Conservation (phyloP, 2,888 invertebrate species). For the Gasteruption jaculator region DNA sequence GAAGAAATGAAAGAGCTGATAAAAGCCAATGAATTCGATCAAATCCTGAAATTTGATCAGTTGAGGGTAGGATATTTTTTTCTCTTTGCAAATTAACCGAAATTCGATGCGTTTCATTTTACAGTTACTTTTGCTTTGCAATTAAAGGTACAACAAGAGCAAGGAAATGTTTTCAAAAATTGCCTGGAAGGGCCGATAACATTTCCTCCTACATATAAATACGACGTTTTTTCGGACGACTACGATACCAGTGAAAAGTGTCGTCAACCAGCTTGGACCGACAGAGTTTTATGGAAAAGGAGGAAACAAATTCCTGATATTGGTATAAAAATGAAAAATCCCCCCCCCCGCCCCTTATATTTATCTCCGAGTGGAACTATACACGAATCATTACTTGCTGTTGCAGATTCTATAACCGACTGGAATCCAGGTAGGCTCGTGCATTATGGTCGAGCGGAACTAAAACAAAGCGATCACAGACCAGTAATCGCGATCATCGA, state of each 20-base stretch:
- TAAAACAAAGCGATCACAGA: conserved; percentile 96
- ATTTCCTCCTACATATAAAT: conserved; percentile 97
- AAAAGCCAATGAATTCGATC: conserved; percentile 67
- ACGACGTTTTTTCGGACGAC: conserved; percentile 97
- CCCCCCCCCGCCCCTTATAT: too few relatives aligned
- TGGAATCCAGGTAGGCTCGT: conserved; percentile 76
- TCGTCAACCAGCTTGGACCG: conserved; percentile 97
- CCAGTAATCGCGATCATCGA: conserved; percentile 92
- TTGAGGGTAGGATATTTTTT: conserved; percentile 54
- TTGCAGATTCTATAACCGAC: conserved; percentile 54
- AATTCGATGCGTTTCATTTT: conserved; percentile 10
- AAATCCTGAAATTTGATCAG: conserved; percentile 84
- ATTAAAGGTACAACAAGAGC: conserved; percentile 66
- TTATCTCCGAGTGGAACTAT: too few relatives aligned
- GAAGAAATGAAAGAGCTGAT: conserved; percentile 88
- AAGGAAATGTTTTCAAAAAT: conserved; percentile 83
- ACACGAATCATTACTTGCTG: too few relatives aligned
- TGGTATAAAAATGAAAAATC: too few relatives aligned
- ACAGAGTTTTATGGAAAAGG: conserved; percentile 91
- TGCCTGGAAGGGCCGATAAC: conserved; percentile 88
- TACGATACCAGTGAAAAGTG: conserved; percentile 99
- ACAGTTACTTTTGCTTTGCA: conserved; percentile 18
- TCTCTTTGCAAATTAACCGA: neutral
- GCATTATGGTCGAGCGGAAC: conserved; percentile 88
- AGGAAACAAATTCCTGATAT: conserved; percentile 70